Percentiles rank a stretch among this genome's conserved stretches.
Conservation (phyloP, 2,113 vertebrate genomes). For the Bambusicola thoracicus region DNA sequence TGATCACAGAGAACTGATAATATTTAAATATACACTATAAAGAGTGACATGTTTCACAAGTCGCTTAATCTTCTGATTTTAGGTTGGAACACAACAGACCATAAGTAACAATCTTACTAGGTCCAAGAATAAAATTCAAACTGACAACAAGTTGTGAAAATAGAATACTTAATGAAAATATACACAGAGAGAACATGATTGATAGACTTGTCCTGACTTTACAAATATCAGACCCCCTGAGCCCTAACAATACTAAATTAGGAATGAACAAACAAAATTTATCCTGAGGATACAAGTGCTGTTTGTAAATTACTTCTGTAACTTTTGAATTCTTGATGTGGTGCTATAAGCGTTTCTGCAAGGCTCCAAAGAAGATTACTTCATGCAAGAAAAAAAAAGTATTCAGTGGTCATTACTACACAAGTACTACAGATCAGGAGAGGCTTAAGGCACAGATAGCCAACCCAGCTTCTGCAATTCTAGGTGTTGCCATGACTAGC, state of each 20-base stretch:
- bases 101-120: slow-evolving; percentile 29
- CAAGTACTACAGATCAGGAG: background rate
- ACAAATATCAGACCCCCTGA: slow-evolving; percentile 64
- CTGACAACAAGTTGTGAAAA: slow-evolving; percentile 19
- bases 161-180: slow-evolving; percentile 15
- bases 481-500: background rate
- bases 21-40: slow-evolving; percentile 56
- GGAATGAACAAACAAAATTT: slow-evolving; percentile 37
- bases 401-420: background rate
- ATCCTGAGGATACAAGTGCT: slow-evolving; percentile 43
- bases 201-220: slow-evolving; percentile 51
- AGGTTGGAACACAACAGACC: slow-evolving; percentile 14
- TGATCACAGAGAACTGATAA: slow-evolving; percentile 38
- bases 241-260: slow-evolving; percentile 39
- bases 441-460: slow-evolving; percentile 45
- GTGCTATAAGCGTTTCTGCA: background rate
- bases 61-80: slow-evolving; percentile 28
- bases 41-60: slow-evolving; percentile 40
- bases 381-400: background rate
- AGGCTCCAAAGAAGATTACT: background rate
- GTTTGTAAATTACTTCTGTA: slow-evolving; percentile 12
- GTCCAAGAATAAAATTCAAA: slow-evolving; percentile 35
- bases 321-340: background rate
- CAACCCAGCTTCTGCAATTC: slow-evolving; percentile 23
- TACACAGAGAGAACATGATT: slow-evolving; percentile 26